Percentiles rank a stretch among this genome's conserved stretches.
Conservation (phyloP, 2,797 vertebrate species). For the Cryptoprocta ferox region DNA sequence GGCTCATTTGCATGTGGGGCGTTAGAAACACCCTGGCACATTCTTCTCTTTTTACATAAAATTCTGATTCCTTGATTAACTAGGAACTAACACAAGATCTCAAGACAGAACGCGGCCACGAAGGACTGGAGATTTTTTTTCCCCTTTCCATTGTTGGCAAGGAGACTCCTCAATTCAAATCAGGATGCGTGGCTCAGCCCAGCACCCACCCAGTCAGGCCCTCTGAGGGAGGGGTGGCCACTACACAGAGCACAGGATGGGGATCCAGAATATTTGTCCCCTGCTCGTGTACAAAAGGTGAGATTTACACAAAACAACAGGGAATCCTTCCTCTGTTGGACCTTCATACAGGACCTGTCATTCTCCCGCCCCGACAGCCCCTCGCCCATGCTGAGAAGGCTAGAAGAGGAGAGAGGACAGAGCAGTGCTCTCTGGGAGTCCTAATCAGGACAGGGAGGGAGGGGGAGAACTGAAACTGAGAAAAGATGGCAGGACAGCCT, state of each 20-base stretch:
- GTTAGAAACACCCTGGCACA: neutral
- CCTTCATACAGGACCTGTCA: neutral
- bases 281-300: neutral
- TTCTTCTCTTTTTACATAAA: neutral
- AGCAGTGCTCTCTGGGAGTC: neutral
- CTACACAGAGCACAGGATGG: fast-evolving
- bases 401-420: too few species aligned
- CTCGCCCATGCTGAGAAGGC: neutral
- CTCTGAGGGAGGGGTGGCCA: neutral
- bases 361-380: neutral
- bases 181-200: neutral
- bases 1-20: neutral
- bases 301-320: neutral
- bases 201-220: neutral
- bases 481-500: neutral
- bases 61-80: neutral
- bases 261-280: neutral
- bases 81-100: neutral
- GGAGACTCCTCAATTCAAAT: neutral
- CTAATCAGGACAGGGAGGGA: neutral
- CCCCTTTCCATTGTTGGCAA: neutral
- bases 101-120: neutral
- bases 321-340: neutral
- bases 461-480: neutral
- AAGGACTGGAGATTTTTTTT: neutral